phyloP scores from a whole-genome alignment of 1,140 invertebrate genomes.

The Drosophila burlai region DNA sequence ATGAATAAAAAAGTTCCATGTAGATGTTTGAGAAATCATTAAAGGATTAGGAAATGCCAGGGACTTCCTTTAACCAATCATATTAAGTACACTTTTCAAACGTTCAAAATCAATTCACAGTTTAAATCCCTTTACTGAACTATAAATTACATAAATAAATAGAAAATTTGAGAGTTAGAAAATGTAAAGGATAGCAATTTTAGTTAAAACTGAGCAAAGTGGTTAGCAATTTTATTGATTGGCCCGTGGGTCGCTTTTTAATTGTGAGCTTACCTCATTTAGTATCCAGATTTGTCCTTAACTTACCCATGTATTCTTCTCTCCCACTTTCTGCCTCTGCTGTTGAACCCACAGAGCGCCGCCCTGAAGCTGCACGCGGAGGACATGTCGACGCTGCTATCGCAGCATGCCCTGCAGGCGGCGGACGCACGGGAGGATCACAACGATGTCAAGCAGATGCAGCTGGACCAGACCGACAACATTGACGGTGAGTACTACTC shows the following conservation, averaged over 20 bases:
- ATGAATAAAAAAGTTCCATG: not conserved
- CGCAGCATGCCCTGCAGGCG: slow-evolving; percentile 74
- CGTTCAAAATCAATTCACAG: not conserved
- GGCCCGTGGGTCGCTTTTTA: not conserved
- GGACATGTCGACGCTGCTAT: slow-evolving; percentile 81
- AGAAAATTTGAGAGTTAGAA: not conserved
- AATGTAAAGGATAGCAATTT: not conserved
- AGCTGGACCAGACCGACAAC: slow-evolving; percentile 83
- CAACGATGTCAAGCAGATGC: slow-evolving; percentile 80
- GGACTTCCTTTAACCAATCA: not conserved
- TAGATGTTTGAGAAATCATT: not conserved
- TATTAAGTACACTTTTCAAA: too few species aligned
- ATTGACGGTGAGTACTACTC: slow-evolving; percentile 83
- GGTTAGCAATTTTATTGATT: not conserved
- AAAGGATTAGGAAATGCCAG: not conserved
- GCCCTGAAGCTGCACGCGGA: slow-evolving; percentile 79
- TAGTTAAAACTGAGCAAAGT: not conserved
- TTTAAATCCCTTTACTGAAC: too few species aligned
- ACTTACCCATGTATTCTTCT: slow-evolving; percentile 21
- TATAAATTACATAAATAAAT: too few species aligned
- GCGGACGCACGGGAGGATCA: slow-evolving; percentile 78
- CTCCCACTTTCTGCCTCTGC: not conserved
- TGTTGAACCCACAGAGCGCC: slow-evolving; percentile 49
- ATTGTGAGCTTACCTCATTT: too few species aligned
- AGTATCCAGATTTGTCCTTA: not conserved